Evolutionary conservation across 2,113 vertebrate species (phyloP).

Genomic region (Pogona vitticeps): DNA sequence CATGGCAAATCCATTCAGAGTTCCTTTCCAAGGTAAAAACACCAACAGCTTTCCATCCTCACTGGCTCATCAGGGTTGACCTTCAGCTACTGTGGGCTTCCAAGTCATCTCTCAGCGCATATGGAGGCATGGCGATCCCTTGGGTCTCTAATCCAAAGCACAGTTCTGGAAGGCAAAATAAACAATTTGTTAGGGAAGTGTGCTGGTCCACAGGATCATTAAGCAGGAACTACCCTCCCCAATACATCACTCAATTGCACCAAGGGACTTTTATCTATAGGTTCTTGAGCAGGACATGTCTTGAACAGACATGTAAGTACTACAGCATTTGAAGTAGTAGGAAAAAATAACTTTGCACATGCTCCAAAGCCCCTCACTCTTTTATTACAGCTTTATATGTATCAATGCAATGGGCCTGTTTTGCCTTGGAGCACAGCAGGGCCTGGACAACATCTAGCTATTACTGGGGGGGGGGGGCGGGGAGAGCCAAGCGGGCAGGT

Average conservation of each 20-base stretch:
- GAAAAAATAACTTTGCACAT: neutral
- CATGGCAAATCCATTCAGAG: constrained; percentile 89
- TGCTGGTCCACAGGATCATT: neutral
- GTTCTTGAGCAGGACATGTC: neutral
- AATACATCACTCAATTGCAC: neutral
- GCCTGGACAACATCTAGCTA: neutral
- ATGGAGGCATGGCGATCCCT: constrained; percentile 45
- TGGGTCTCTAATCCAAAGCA: neutral
- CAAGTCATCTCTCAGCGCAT: accelerated
- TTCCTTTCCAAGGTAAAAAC: constrained; percentile 75
- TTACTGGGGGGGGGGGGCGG: neutral
- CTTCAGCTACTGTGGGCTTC: neutral
- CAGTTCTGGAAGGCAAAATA: neutral
- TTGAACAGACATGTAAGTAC: neutral
- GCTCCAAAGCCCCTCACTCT: neutral
- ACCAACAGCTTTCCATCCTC: constrained; percentile 52
- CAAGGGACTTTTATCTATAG: neutral
- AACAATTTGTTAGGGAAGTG: neutral
- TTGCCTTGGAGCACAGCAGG: neutral
- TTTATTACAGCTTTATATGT: neutral
- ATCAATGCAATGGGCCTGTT: neutral
- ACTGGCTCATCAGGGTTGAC: constrained; percentile 53
- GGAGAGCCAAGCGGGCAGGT: constrained; percentile 5
- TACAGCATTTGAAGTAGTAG: neutral
- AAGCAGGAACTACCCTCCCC: neutral